phyloP scores from a whole-genome alignment of 1,140 invertebrate species.

The Coenobita brevimanus region DNA sequence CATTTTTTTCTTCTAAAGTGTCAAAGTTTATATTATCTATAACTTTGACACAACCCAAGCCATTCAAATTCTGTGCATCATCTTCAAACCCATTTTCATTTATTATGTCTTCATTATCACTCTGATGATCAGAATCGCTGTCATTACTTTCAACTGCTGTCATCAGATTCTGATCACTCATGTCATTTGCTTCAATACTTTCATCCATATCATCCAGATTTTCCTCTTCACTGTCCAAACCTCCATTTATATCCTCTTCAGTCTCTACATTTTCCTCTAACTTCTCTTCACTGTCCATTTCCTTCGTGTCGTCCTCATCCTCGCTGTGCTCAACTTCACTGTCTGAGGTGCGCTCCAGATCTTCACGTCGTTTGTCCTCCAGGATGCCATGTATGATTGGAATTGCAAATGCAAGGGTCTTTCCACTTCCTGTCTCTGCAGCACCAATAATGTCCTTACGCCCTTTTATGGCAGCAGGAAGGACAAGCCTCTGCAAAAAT shows the following conservation, averaged over 20 bases:
- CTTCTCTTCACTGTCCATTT: not conserved
- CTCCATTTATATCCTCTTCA: not conserved
- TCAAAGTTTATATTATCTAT: constrained; percentile 78
- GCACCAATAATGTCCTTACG: constrained; percentile 92
- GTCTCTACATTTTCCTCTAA: constrained; percentile 3
- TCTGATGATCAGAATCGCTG: constrained; percentile 72
- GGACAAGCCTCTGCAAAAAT: constrained; percentile 50
- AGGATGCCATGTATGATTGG: constrained; percentile 91
- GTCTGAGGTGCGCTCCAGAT: constrained; percentile 69
- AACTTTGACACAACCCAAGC: constrained; percentile 79
- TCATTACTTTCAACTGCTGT: constrained; percentile 70
- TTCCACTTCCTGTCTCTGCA: constrained; percentile 98
- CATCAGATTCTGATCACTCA: constrained; percentile 72
- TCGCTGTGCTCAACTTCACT: constrained; percentile 65
- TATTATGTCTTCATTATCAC: constrained; percentile 31
- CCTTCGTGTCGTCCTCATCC: constrained; percentile 68
- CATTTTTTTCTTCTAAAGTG: constrained; percentile 72
- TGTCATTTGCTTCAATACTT: constrained; percentile 66
- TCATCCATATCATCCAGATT: not conserved
- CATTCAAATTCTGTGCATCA: constrained; percentile 65
- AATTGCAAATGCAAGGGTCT: constrained; percentile 97
- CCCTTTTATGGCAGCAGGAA: constrained; percentile 91
- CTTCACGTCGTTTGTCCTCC: constrained; percentile 75
- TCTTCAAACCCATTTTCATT: constrained; percentile 71
- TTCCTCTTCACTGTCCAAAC: not conserved